Conservation (phyloP, 2,797 vertebrate genomes). For the Bradypodion ventrale region DNA sequence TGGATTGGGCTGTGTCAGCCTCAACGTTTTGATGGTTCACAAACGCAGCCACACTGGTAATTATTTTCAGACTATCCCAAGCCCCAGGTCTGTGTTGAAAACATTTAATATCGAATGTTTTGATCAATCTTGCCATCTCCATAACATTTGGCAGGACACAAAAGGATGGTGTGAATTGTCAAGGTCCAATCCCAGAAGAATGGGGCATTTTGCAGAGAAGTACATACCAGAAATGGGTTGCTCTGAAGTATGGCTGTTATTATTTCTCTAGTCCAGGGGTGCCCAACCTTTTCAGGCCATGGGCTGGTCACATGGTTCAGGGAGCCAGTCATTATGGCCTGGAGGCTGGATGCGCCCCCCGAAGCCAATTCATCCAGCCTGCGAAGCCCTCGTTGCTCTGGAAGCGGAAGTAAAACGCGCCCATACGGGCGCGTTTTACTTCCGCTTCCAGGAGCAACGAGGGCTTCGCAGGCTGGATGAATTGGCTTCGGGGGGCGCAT, state of each 20-base stretch:
- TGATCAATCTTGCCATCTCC: background rate
- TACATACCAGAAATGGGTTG: background rate
- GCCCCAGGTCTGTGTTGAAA: conserved; percentile 42
- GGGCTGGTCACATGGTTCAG: no score
- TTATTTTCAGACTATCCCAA: conserved; percentile 62
- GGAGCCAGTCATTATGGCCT: no score
- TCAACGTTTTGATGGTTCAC: conserved; percentile 96
- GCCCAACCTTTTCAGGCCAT: no score
- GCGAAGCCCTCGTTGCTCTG: no score
- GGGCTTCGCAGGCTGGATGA: no score
- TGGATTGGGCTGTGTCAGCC: conserved; percentile 93
- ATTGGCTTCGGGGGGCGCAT: no score
- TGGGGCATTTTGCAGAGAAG: background rate
- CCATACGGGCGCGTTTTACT: no score
- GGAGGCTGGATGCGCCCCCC: no score
- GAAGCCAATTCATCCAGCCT: no score
- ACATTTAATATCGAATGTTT: background rate
- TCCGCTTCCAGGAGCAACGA: no score
- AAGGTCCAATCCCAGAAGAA: background rate
- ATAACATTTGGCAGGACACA: background rate
- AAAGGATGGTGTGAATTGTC: background rate
- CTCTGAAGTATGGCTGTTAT: background rate
- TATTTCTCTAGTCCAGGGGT: no score
- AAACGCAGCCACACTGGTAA: conserved; percentile 96
- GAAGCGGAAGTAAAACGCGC: no score